phyloP scores from a whole-genome alignment of 2,888 invertebrate species.

The Gastracanthus pulcherrimus region DNA sequence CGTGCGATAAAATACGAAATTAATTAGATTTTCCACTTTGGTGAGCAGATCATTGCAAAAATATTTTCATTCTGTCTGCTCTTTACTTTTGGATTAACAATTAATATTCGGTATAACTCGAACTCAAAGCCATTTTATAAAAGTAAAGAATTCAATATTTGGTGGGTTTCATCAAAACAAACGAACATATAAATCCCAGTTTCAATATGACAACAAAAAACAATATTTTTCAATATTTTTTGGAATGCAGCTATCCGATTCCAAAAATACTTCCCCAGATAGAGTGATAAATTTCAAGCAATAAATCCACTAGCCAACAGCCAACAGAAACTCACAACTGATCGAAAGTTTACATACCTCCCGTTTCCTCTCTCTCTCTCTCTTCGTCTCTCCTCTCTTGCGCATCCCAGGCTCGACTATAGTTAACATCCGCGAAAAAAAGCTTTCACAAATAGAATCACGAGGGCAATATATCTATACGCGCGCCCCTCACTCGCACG shows the following conservation, averaged over 20 bases:
- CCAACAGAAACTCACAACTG: not conserved
- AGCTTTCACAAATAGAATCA: constrained; percentile 21
- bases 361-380: not conserved
- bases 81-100: no score
- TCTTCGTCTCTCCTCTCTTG: not conserved
- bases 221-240: not conserved
- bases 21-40: no score
- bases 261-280: not conserved
- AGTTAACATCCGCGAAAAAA: constrained; percentile 28
- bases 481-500: not conserved
- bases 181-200: not conserved
- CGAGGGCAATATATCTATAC: not conserved
- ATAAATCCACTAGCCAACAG: not conserved
- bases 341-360: not conserved
- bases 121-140: no score
- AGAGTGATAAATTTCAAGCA: not conserved
- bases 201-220: not conserved
- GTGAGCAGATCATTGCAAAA: no score
- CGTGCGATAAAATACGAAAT: no score
- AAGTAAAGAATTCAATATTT: no score
- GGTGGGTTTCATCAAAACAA: no score
- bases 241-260: not conserved
- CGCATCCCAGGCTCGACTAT: not conserved
- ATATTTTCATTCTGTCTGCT: no score
- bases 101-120: no score